These are phyloP conservation scores for Lynx canadensis DNA, from an alignment of 2,113 vertebrate genomes.

Conservation along the genomic window DNA sequence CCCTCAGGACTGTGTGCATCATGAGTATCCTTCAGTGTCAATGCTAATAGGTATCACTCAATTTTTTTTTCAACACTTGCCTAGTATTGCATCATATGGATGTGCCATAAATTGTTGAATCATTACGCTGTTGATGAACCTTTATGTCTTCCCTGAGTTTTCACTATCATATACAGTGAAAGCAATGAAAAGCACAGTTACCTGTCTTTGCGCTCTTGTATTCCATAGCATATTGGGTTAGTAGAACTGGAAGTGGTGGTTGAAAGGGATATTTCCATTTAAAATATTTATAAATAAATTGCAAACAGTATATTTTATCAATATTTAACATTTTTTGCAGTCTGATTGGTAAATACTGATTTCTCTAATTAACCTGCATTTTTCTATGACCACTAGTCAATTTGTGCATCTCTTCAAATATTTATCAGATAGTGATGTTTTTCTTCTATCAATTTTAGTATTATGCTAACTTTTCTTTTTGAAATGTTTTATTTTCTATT, in stretches of 20 bases:
- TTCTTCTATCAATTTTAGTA: neutral
- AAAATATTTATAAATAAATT: neutral
- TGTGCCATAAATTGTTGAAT: neutral
- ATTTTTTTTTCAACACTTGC: neutral
- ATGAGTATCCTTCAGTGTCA: neutral
- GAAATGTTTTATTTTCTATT: neutral
- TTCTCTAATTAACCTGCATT: neutral
- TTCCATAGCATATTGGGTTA: neutral
- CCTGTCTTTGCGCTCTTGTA: neutral
- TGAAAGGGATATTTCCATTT: neutral
- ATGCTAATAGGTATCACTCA: neutral
- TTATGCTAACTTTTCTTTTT: neutral
- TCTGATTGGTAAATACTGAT: neutral
- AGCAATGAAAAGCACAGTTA: neutral
- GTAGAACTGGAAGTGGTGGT: neutral
- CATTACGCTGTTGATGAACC: neutral
- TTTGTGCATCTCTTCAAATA: neutral
- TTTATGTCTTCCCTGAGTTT: neutral
- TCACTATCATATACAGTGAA: neutral
- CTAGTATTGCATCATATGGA: neutral
- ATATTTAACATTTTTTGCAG: neutral
- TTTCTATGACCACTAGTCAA: neutral
- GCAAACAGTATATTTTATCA: neutral
- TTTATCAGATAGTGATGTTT: neutral
- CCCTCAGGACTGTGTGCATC: neutral